These are phyloP conservation scores for Malurus cyaneus DNA, from an alignment of 2,113 vertebrate genomes.

Conservation along the genomic window DNA sequence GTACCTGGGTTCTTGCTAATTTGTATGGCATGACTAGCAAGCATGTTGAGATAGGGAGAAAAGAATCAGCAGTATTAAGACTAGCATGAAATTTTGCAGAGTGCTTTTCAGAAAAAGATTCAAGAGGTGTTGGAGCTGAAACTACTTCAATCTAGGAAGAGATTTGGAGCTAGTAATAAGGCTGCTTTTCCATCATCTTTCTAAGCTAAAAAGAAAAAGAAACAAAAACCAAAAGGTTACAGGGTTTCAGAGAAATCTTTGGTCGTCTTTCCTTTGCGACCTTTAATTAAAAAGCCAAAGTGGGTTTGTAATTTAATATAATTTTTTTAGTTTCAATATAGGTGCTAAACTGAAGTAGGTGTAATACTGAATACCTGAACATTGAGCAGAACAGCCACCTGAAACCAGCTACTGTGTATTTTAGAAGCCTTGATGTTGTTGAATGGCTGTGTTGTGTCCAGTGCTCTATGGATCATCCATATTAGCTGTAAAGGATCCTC, in stretches of 20 bases:
- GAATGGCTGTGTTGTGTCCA: neutral
- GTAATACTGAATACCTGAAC: neutral
- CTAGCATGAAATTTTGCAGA: neutral
- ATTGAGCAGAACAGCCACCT: neutral
- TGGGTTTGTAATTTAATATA: neutral
- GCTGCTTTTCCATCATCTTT: neutral
- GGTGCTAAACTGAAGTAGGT: neutral
- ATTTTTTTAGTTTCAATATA: neutral
- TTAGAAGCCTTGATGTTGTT: neutral
- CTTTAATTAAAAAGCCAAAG: neutral
- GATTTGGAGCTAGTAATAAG: neutral
- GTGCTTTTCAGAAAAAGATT: neutral
- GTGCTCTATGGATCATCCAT: neutral
- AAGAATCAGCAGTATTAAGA: neutral
- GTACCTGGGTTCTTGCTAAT: neutral
- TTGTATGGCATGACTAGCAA: neutral
- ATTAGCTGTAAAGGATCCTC: neutral
- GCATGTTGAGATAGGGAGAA: neutral
- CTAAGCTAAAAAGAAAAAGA: neutral
- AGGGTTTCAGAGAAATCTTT: neutral
- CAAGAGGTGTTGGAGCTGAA: neutral
- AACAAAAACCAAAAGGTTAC: neutral
- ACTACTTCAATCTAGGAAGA: neutral
- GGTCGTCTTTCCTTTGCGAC: neutral
- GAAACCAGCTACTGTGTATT: neutral